Percentiles rank a stretch among this genome's conserved stretches.
phyloP scores from a whole-genome alignment of 2,113 vertebrate genomes.

The Nettapus auritus region DNA sequence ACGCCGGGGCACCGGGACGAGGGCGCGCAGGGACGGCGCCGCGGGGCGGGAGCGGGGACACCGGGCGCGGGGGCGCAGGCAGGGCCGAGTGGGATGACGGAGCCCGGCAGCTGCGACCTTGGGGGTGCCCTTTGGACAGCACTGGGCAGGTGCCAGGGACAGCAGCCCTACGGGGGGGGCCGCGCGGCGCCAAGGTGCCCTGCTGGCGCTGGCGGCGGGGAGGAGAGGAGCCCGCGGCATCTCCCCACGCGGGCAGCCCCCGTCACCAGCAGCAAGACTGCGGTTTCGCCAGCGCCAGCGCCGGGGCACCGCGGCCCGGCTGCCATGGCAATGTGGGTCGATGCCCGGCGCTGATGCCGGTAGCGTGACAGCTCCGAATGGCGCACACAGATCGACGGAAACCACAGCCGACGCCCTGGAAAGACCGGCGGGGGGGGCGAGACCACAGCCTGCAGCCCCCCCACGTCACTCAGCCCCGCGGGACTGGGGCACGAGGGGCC shows the following conservation, averaged over 20 bases:
- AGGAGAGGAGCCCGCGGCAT: neutral
- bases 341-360: neutral
- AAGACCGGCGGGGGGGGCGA: neutral
- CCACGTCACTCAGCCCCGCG: too few species aligned
- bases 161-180: neutral
- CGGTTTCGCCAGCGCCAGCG: neutral
- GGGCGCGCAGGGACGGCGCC: too few species aligned
- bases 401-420: constrained; percentile 34
- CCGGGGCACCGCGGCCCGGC: neutral
- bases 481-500: too few species aligned
- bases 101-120: constrained; percentile 38
- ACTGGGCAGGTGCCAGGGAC: neutral
- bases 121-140: neutral
- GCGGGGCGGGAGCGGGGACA: too few species aligned
- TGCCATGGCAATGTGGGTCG: neutral
- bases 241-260: neutral
- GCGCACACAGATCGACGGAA: neutral
- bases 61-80: neutral
- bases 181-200: neutral
- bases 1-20: too few species aligned
- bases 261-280: neutral
- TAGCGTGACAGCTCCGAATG: neutral
- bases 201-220: neutral
- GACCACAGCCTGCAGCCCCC: too few species aligned
- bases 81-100: neutral